These are phyloP conservation scores for Neosalanx taihuensis DNA, from an alignment of 2,797 vertebrate species.

Conservation along the genomic window DNA sequence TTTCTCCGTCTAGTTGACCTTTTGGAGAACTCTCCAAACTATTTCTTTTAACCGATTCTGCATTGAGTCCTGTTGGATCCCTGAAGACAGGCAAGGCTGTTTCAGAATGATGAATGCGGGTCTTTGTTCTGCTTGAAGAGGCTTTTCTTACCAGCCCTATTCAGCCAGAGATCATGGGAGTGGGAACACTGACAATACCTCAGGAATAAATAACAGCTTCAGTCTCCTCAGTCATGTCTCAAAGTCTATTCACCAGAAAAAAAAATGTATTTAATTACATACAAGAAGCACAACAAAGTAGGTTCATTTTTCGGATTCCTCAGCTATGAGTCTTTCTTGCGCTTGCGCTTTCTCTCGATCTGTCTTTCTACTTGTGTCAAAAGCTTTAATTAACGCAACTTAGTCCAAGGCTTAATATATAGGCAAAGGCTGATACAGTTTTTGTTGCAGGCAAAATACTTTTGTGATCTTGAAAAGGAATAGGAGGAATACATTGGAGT, in stretches of 20 bases:
- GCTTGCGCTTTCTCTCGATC: constrained; percentile 39
- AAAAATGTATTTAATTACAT: constrained; percentile 54
- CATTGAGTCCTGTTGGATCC: constrained; percentile 57
- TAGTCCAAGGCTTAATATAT: constrained; percentile 15
- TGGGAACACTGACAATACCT: constrained; percentile 57
- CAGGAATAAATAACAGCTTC: constrained; percentile 65
- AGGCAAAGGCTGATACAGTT: background rate
- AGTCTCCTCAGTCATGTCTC: constrained; percentile 51
- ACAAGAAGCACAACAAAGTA: constrained; percentile 36
- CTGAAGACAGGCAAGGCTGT: constrained; percentile 37
- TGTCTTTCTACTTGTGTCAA: constrained; percentile 33
- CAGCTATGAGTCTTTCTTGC: background rate
- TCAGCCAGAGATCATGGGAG: constrained; percentile 56
- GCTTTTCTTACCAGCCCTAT: constrained; percentile 59
- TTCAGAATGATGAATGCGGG: constrained; percentile 67
- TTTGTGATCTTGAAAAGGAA: constrained; percentile 6
- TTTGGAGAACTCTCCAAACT: constrained; percentile 67
- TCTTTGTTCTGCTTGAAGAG: constrained; percentile 66
- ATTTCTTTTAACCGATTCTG: constrained; percentile 64
- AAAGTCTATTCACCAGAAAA: constrained; percentile 51
- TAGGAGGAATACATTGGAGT: background rate
- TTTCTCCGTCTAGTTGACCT: constrained; percentile 66
- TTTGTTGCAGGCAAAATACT: background rate
- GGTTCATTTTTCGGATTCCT: constrained; percentile 36
- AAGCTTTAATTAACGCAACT: constrained; percentile 11